These are phyloP conservation scores for Typhlichthys eigenmanni DNA, from an alignment of 2,797 vertebrate genomes.

Conservation along the genomic window DNA sequence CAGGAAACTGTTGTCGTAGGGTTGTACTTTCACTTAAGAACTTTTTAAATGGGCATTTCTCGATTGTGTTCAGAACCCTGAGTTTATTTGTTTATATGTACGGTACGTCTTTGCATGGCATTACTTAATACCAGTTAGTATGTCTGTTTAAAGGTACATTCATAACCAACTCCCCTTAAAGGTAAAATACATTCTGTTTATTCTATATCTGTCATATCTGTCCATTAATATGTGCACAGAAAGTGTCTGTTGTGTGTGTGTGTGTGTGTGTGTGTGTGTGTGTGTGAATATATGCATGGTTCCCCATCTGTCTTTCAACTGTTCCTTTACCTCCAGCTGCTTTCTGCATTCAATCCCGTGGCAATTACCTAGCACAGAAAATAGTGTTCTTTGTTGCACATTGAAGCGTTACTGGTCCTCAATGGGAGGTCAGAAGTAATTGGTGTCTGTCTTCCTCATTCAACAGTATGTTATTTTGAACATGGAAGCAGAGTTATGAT, in stretches of 20 bases:
- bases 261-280: background rate
- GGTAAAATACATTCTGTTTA: no score
- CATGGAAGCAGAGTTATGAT: constrained; percentile 33
- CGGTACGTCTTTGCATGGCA: no score
- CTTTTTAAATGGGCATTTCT: no score
- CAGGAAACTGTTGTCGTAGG: no score
- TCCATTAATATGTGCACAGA: no score
- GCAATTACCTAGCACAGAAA: constrained; percentile 31
- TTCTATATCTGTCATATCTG: no score
- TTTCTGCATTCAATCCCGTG: constrained; percentile 26
- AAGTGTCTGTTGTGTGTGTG: background rate
- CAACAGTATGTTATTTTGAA: constrained; percentile 41
- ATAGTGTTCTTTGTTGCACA: constrained; percentile 44
- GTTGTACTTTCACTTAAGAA: no score
- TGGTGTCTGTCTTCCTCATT: constrained; percentile 37
- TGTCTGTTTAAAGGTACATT: no score
- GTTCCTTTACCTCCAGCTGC: constrained; percentile 37
- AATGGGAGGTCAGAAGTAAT: constrained; percentile 51
- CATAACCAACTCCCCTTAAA: no score
- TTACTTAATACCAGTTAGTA: no score
- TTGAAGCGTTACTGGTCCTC: constrained; percentile 35
- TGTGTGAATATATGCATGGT: background rate
- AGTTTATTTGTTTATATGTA: no score
- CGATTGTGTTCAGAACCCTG: no score
- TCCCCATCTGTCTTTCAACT: constrained; percentile 2